These are phyloP conservation scores for Bradypus variegatus DNA, from an alignment of 2,797 vertebrate species.

Conservation along the genomic window DNA sequence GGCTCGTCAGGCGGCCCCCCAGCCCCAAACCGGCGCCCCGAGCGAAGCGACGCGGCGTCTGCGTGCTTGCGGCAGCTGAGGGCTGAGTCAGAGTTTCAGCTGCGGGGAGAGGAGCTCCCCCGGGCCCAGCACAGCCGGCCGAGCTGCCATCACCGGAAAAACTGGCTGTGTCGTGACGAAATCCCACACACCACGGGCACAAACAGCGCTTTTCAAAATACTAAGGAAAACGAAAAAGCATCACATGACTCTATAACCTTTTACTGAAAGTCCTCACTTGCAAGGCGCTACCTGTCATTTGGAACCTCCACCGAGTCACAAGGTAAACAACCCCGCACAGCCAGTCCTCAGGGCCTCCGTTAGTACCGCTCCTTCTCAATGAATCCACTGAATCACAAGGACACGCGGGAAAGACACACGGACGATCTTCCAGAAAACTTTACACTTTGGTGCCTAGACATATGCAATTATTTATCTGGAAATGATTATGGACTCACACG, in stretches of 20 bases:
- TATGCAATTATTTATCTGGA: not conserved
- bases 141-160: constrained; percentile 63
- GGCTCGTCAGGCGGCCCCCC: too few relatives aligned
- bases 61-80: too few relatives aligned
- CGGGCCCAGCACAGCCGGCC: constrained; percentile 15
- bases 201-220: not conserved
- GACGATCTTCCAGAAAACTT: not conserved
- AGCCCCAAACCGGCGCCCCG: too few relatives aligned
- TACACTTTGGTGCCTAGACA: not conserved
- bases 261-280: not conserved
- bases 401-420: not conserved
- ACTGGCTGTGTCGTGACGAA: constrained; percentile 60
- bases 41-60: too few relatives aligned
- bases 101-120: not conserved
- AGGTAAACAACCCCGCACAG: not conserved
- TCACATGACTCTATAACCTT: not conserved
- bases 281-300: not conserved
- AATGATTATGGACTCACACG: not conserved
- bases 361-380: not conserved
- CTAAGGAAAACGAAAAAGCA: not conserved
- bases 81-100: constrained; percentile 53
- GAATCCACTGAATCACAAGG: not conserved
- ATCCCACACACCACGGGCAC: not conserved
- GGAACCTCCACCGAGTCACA: not conserved
- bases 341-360: not conserved